phyloP scores from a whole-genome alignment of 2,113 vertebrate genomes.

The Microtus richardsoni region DNA sequence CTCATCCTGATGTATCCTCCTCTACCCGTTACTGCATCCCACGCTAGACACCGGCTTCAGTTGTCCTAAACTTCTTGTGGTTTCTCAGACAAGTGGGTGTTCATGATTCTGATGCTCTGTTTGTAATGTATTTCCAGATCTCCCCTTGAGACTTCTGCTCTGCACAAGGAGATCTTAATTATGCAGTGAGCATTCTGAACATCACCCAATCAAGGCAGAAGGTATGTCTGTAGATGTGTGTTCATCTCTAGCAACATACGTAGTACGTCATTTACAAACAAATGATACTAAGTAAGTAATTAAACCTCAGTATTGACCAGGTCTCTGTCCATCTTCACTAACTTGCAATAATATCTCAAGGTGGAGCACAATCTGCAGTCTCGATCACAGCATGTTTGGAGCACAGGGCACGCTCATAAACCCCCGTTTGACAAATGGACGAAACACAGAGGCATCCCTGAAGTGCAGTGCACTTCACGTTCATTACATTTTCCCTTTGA shows the following conservation, averaged over 20 bases:
- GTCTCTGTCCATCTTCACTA: background rate
- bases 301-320: background rate
- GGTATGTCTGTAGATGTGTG: background rate
- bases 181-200: background rate
- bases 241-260: background rate
- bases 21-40: background rate
- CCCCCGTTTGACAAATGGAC: slow-evolving; percentile 2
- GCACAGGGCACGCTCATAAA: background rate
- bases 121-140: background rate
- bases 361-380: background rate
- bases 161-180: background rate
- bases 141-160: background rate
- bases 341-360: background rate
- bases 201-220: background rate
- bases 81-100: background rate
- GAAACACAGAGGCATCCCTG: background rate
- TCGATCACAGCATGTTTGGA: background rate
- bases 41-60: background rate
- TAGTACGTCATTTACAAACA: background rate
- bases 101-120: background rate
- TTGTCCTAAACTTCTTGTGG: background rate
- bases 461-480: background rate
- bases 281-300: background rate
- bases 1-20: background rate
- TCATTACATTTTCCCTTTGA: background rate